Base-by-base conservation (phyloP, 2,888 invertebrate species). In the Platynereis dumerilii region DNA sequence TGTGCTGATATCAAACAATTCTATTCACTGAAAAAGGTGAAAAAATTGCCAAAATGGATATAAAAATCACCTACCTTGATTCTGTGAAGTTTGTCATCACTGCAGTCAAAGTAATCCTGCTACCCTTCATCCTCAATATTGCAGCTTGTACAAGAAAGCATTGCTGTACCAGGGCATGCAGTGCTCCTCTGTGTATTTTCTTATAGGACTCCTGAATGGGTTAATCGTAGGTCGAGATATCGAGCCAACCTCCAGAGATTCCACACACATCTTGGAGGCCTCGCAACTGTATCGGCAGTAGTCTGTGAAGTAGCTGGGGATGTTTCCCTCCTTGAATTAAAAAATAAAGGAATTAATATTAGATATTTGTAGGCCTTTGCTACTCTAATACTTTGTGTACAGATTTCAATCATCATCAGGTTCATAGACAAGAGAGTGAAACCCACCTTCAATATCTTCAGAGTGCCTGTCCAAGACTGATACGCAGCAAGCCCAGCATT, bases 161-260 rank as follows among this genome's bases (percentile, higher is more conserved):
- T 81, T 80, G 63, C 78, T 78, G 69, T 75, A 80, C 69, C 75
- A 76, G 1, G 81, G 79, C 71, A 80, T 71, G 39, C 73, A 72
- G 65, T 77, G 71, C 56, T 80, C 78, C 24, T 75, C 72, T 34
- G 74, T 69, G 12, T 73, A 60, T 57, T 74, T 75, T 29, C 78
- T 72, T 7, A 79, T 56, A 1, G 82, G 82, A 56, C 75, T 75
- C 57, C 80, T 66, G 67, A 81, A 82, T 29, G 81, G 82, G 68
- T 82, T 82, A 24, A 80, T 68, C 1, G 61, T 29, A 1, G 76
- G 72, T 2, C 71, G 58, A 5, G 78, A 71, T 22, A 73, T 65
- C 0, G 66, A 69, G 5, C 75, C 76, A 10, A 72, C n/a, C 2
- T 68, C 60, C 1, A 72, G 48, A 1, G 62, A 69, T 54, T 72